Percentiles rank a stretch among this genome's conserved stretches.
phyloP scores from a whole-genome alignment of 2,113 vertebrate genomes.

The Ornithorhynchus anatinus region DNA sequence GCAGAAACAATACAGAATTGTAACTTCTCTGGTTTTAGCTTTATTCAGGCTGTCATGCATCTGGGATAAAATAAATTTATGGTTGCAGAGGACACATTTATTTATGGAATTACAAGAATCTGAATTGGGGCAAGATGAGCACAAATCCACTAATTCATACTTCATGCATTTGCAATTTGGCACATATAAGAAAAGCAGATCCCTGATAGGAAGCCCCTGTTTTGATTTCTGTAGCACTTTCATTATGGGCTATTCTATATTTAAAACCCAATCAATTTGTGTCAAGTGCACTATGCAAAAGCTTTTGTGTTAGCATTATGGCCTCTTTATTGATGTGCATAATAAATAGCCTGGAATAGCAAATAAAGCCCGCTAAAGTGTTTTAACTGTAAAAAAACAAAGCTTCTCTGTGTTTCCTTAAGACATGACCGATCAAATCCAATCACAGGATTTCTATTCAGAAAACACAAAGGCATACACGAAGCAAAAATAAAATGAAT shows the following conservation, averaged over 20 bases:
- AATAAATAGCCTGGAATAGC: constrained; percentile 14
- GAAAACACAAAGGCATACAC: neutral
- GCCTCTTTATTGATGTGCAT: neutral
- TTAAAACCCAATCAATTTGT: constrained; percentile 31
- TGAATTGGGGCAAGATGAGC: neutral
- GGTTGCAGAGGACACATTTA: neutral
- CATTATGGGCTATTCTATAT: constrained; percentile 10
- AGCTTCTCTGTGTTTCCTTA: constrained; percentile 33
- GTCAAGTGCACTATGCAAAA: neutral
- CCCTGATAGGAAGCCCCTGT: constrained; percentile 28
- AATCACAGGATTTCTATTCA: constrained; percentile 41
- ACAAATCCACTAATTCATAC: constrained; percentile 6
- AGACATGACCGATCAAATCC: constrained; percentile 29
- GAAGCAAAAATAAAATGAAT: constrained; percentile 16
- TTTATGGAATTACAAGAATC: neutral
- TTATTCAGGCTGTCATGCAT: neutral
- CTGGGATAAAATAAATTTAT: neutral
- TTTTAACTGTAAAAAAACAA: constrained; percentile 32
- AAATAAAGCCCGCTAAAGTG: constrained; percentile 9
- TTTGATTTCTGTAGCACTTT: constrained; percentile 6
- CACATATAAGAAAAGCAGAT: neutral
- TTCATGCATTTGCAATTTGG: neutral
- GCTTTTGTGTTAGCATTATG: constrained; percentile 26
- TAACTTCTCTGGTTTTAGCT: neutral
- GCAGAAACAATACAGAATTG: neutral